Evolutionary conservation across 2,888 invertebrate genomes (phyloP), one percentile per base, ranked within the genome.

Genomic region (Nebria brevicollis): DNA sequence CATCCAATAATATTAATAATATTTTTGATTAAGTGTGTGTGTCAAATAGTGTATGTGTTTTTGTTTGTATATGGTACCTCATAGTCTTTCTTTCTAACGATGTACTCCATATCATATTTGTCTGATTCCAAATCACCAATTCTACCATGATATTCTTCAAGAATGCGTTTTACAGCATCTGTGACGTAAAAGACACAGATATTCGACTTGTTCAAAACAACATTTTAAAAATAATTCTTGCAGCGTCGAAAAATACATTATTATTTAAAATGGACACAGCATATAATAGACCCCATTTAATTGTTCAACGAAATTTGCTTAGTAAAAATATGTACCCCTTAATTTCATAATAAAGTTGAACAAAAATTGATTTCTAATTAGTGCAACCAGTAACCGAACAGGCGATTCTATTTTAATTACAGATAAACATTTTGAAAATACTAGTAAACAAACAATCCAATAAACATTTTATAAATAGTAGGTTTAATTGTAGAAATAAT

Each of bases 61-160:
- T 68, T 68, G 26, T 73, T n/a, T 66, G n/a, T 72, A 43, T 81
- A 89, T 89, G 93, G 93, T 95, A 98, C 98, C 97, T 98, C 97
- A 91, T 94, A 95, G 91, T 99, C 99, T 95, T 99, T 99, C 93
- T 96, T 95, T 92, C 96, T 96, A 91, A 98, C 98, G 92, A 96
- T 92, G 93, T 96, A 95, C 93, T 99, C 99, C 94, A 98, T 94
- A 94, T 99, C 99, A 93, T 96, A 99, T 92, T 98, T 99, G 90
- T 95, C 93, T 88, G 96, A 95, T 93, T 98, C 98, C 92, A 98
- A 94, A 87, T 91, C 90, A 90, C 89, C 90, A 92, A 98, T 96
- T 93, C 96, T 95, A 88, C 93, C 93, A 92, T 98, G 94, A 93
- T 97, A 96, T 88, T 94, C 94, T 92, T 94, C 95, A 92, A 93